Evolutionary conservation across 2,888 invertebrate species (phyloP).

Genomic region (Caenorhabditis afra): DNA sequence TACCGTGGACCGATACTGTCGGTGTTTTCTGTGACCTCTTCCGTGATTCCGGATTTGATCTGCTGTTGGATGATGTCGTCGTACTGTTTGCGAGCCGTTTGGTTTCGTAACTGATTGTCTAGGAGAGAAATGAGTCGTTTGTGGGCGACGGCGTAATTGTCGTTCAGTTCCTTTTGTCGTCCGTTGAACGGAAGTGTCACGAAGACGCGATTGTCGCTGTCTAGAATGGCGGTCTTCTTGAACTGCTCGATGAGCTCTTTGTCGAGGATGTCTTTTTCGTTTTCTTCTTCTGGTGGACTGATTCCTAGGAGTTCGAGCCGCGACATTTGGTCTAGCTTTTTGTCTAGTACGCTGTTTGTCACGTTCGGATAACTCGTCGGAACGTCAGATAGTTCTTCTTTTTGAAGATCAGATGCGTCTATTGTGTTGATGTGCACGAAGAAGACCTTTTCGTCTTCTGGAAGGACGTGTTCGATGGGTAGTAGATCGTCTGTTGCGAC

Average conservation of each 20-base stretch:
- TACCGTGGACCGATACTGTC: not conserved
- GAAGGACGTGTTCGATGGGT: too few relatives aligned
- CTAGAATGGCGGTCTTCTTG: conserved; percentile 2
- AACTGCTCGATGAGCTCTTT: conserved; percentile 4
- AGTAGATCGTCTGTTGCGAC: not conserved
- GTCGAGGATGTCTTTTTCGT: not conserved
- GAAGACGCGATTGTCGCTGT: not conserved
- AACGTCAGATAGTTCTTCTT: too few relatives aligned
- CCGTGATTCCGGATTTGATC: conserved; percentile 30
- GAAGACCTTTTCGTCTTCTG: too few relatives aligned
- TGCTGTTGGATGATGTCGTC: conserved; percentile 43
- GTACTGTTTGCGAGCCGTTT: not conserved
- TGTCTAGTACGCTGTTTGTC: not conserved
- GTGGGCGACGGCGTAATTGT: not conserved
- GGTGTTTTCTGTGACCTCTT: not conserved
- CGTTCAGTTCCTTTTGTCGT: not conserved
- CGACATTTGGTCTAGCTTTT: not conserved
- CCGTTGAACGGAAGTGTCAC: conserved; percentile 17
- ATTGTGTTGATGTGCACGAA: too few relatives aligned
- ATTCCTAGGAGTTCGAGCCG: conserved; percentile 4
- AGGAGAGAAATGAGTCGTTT: not conserved
- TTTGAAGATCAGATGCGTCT: too few relatives aligned
- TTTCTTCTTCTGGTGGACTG: not conserved
- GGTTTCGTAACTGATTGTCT: not conserved
- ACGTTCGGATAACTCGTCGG: not conserved